These are phyloP conservation scores for Ormyrus thymus DNA, from an alignment of 2,888 invertebrate genomes.

Conservation along the genomic window DNA sequence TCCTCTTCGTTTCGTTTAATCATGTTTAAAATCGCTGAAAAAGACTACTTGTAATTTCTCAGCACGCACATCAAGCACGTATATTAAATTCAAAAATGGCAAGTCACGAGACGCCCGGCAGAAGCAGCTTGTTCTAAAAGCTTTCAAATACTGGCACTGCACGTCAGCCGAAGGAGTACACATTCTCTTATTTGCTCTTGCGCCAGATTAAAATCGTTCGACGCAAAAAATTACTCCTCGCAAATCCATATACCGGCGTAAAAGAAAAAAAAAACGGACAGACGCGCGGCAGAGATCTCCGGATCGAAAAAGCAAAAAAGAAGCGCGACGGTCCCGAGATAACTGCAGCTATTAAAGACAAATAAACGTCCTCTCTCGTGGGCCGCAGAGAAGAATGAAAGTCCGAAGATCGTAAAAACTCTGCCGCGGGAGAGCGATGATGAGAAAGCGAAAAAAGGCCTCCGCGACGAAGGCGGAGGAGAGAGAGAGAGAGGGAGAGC, in stretches of 20 bases:
- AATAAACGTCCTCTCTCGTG: slow-evolving; percentile 33
- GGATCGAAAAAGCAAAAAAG: slow-evolving; percentile 1
- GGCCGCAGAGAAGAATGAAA: slow-evolving; percentile 44
- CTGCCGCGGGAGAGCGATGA: slow-evolving; percentile 14
- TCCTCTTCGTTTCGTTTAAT: too few species aligned
- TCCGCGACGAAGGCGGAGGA: background rate
- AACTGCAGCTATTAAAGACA: slow-evolving; percentile 45
- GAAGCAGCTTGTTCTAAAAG: too few species aligned
- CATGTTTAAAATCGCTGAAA: too few species aligned
- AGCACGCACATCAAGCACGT: too few species aligned
- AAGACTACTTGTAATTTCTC: too few species aligned
- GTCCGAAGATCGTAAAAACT: slow-evolving; percentile 45
- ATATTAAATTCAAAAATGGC: too few species aligned
- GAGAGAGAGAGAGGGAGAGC: background rate
- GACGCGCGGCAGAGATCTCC: background rate
- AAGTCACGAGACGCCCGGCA: too few species aligned
- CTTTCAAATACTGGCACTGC: too few species aligned
- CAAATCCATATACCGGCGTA: background rate
- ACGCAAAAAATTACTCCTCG: too few species aligned
- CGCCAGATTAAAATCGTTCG: background rate
- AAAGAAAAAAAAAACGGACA: slow-evolving; percentile 7
- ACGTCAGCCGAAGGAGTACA: too few species aligned
- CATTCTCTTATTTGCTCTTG: background rate
- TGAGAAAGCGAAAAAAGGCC: slow-evolving; percentile 37
- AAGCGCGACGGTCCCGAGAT: slow-evolving; percentile 13